Evolutionary conservation across 2,888 invertebrate species (phyloP), one percentile per base, ranked within the genome.

Genomic region (Alviniconcha strummeri): DNA sequence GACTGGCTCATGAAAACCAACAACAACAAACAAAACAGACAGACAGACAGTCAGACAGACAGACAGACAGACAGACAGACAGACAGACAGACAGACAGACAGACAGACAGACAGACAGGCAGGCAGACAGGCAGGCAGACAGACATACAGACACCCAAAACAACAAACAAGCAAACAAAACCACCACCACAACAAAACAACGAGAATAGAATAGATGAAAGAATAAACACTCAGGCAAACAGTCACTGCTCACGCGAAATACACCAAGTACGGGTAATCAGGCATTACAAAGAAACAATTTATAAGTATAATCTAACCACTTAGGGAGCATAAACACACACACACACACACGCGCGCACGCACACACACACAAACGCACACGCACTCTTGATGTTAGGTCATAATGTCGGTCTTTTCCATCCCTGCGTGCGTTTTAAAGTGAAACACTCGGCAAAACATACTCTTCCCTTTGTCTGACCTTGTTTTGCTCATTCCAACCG

Each of bases 1-100:
- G 36, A 36, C 36, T 1, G 36, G 36, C 36, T 36, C 36, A 36
- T 3, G 3, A 36, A 36, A 36, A 36, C 17, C n/a, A n/a, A n/a
- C n/a, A n/a, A 72, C 55, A 60, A 57, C 7, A 60, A 60, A 60
- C 8, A 60, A 60, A 60, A 60, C 60, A 60, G 13, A 60, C 60
- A 13, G 13, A 13, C 60, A 55, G 55, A 80, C 60, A 9, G 57
- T 64, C n/a, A 80, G 80, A 83, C 57, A 74, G 74, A 56, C 80
- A 80, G 55, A 76, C 11, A 81, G 75, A 81, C 54, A 81, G 55
- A 80, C 75, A 67, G 67, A 81, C 56, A 75, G 7, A n/a, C 13
- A 56, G 17, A n/a, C 13, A 69, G 17, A n/a, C 13, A 69, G 17
- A 69, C 17, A n/a, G 69, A 17, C 69, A 69, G 17, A 69, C 69